Evolutionary conservation across 2,797 vertebrate genomes (phyloP), one percentile per base, ranked within the genome.

Genomic region (Phyllotis vaccarum): DNA sequence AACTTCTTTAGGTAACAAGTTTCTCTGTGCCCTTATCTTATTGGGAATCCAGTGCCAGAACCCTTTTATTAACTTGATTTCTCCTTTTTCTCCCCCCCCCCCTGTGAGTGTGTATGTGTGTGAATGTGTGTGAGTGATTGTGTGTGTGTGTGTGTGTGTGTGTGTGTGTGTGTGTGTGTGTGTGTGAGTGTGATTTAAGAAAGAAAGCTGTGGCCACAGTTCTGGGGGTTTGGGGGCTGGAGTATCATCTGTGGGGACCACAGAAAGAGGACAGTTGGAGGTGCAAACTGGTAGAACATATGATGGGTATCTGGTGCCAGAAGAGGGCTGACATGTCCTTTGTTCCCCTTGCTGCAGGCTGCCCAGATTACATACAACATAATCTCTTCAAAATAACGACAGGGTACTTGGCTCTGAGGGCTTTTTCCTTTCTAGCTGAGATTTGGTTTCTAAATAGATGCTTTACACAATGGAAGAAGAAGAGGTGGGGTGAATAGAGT

Each of bases 21-120:
- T 93, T 88, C 9, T n/a, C 56, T 86, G 49, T 43, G 52, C 13
- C 29, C 43, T 91, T 95, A 86, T 60, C 85, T 96, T 87, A 89
- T 31, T 82, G 85, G 49, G 78, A 89, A 86, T 66, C 86, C 37
- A 43, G 6, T 10, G 43, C 27, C 22, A 85, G 68, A 34, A 49
- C 0, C 0, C 72, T 95, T 93, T 93, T 54, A 76, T 87, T 64
- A 86, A 89, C 24, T 62, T 31, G 92, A 76, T 94, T 91, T 90
- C 88, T 0, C 17, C 54, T 37, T 5, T 22, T 17, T 54, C 4
- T 54, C 60, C 21, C 43, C 22, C 16, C 6, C 3, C 11, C 31
- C 10, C 75, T 31, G 13, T 76, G 27, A 81, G 75, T 27, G 75
- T 34, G 19, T 64, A 2, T 49, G 19, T 68, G 27, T 34, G 19